Evolutionary conservation across 2,888 invertebrate genomes (phyloP).

Genomic region (Apotomis turbidana): DNA sequence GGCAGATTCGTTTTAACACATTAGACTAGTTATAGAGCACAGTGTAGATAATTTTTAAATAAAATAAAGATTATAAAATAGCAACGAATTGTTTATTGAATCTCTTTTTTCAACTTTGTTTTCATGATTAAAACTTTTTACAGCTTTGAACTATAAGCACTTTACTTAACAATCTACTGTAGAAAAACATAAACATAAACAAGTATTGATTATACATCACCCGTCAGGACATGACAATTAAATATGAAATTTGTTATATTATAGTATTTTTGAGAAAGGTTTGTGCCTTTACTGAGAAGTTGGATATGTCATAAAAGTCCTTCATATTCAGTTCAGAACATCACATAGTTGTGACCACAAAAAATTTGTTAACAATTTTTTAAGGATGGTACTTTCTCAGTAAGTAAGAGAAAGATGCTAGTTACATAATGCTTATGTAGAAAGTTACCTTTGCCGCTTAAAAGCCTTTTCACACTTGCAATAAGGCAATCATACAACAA

Average conservation of each 20-base stretch:
- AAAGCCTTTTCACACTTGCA: no score
- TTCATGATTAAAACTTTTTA: slow-evolving; percentile 33
- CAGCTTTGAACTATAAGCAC: slow-evolving; percentile 45
- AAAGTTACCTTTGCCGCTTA: no score
- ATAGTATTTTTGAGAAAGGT: slow-evolving; percentile 4
- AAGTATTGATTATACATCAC: slow-evolving; percentile 30
- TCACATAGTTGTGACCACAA: background rate
- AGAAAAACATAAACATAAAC: slow-evolving; percentile 42
- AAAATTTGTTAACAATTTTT: no score
- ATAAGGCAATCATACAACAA: no score
- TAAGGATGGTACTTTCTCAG: background rate
- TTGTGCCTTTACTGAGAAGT: slow-evolving; percentile 12
- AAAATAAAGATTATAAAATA: slow-evolving; percentile 29
- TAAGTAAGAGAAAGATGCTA: background rate
- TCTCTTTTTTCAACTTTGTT: slow-evolving; percentile 26
- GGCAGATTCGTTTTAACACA: slow-evolving; percentile 88
- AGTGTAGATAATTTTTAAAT: background rate
- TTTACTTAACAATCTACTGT: slow-evolving; percentile 56
- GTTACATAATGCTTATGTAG: background rate
- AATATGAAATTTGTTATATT: slow-evolving; percentile 1
- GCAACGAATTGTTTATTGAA: slow-evolving; percentile 38
- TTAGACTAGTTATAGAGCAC: slow-evolving; percentile 62
- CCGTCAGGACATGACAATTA: slow-evolving; percentile 15
- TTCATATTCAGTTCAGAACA: background rate
- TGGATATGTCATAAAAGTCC: background rate